Evolutionary conservation across 2,888 invertebrate species (phyloP).

Genomic region (Parnassius apollo): DNA sequence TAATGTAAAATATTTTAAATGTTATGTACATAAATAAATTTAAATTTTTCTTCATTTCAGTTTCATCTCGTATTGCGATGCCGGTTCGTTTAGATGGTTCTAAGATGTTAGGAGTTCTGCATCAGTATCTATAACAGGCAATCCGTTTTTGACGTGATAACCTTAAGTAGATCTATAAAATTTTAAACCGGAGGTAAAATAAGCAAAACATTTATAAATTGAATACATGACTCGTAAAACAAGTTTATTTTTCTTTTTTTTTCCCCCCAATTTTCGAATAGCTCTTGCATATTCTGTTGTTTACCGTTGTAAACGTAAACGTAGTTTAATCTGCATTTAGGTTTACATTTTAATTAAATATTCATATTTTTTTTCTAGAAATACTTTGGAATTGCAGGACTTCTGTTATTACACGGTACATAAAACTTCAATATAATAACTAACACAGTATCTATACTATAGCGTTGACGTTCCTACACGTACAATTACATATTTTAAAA

Average conservation of each 20-base stretch:
- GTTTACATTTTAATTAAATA: no score
- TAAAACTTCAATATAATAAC: no score
- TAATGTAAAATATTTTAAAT: neutral
- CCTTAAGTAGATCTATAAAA: constrained; percentile 4
- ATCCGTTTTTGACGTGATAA: constrained; percentile 7
- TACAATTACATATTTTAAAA: no score
- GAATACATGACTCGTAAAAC: constrained; percentile 4
- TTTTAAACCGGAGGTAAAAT: constrained; percentile 13
- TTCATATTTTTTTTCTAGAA: no score
- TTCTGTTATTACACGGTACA: no score
- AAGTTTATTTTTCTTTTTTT: constrained; percentile 6
- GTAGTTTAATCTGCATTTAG: no score
- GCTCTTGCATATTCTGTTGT: neutral
- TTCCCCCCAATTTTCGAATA: constrained; percentile 4
- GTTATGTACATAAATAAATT: constrained; percentile 8
- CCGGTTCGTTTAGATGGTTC: constrained; percentile 7
- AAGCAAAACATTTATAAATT: constrained; percentile 3
- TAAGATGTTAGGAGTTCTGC: constrained; percentile 6
- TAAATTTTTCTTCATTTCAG: constrained; percentile 22
- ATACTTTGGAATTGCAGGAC: no score
- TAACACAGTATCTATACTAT: no score
- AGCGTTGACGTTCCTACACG: no score
- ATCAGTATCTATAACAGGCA: neutral
- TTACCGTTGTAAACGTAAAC: neutral
- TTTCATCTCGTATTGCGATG: constrained; percentile 7